Percentiles rank a stretch among this genome's conserved stretches.
Conservation (phyloP, 2,797 vertebrate genomes). For the Chaenodraco wilsoni region DNA sequence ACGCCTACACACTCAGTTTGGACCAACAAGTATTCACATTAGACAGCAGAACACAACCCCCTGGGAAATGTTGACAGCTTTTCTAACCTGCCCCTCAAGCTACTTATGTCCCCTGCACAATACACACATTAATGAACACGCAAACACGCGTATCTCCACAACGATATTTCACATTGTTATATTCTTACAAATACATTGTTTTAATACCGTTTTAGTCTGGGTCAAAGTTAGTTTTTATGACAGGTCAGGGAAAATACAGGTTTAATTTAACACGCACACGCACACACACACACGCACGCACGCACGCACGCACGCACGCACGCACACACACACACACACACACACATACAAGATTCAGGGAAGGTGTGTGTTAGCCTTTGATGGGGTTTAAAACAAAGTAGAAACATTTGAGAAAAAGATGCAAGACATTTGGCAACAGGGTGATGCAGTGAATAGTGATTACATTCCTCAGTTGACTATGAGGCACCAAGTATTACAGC, state of each 20-base stretch:
- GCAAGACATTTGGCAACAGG: background rate
- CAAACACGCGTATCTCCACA: background rate
- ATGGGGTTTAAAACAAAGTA: background rate
- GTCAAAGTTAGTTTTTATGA: conserved; percentile 11
- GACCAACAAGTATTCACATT: conserved; percentile 5
- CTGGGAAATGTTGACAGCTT: conserved; percentile 22
- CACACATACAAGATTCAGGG: background rate
- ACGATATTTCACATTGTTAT: background rate
- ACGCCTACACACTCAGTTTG: conserved; percentile 1
- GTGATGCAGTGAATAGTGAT: background rate
- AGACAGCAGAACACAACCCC: conserved; percentile 18
- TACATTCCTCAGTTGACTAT: background rate
- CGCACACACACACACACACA: conserved; percentile 31
- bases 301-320: too few relatives aligned
- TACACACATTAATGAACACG: background rate
- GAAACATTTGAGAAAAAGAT: conserved; percentile 10
- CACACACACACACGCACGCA: conserved; percentile 10
- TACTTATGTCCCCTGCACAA: conserved; percentile 1
- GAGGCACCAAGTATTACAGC: background rate
- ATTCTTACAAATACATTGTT: background rate
- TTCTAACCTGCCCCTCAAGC: conserved; percentile 16
- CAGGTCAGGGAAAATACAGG: conserved; percentile 11
- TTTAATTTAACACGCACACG: conserved; percentile 29
- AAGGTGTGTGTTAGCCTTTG: conserved; percentile 2
- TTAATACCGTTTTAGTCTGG: background rate